Conservation (phyloP, 1,140 invertebrate genomes). For the Andrena cerasifolii region DNA sequence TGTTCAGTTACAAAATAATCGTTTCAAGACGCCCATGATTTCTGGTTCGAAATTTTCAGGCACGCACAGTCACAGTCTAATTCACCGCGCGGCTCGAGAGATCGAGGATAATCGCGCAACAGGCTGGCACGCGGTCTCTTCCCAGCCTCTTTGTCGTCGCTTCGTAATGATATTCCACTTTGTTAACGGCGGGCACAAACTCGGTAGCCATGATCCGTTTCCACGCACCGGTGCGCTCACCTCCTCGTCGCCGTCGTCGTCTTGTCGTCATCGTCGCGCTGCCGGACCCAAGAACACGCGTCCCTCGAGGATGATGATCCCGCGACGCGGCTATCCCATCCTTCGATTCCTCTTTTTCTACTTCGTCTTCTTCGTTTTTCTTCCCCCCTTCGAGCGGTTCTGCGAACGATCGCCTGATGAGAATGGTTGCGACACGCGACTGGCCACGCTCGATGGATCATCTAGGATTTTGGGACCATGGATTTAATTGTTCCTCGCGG, state of each 20-base stretch:
- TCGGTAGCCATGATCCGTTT: conserved; percentile 80
- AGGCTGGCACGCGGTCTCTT: conserved; percentile 24
- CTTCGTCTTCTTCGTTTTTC: too few relatives aligned
- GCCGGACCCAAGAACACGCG: conserved; percentile 61
- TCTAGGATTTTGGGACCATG: conserved; percentile 54
- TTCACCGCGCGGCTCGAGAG: conserved; percentile 11
- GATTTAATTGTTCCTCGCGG: conserved; percentile 27
- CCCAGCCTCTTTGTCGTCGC: conserved; percentile 42
- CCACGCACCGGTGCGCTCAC: conserved; percentile 75
- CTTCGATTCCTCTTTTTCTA: not conserved
- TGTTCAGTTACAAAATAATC: too few relatives aligned
- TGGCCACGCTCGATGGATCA: conserved; percentile 51
- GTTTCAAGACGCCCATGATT: too few relatives aligned
- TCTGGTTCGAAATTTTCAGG: conserved; percentile 15
- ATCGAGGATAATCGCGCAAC: conserved; percentile 31
- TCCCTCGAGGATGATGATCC: conserved; percentile 45
- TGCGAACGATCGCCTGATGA: conserved; percentile 2
- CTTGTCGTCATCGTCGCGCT: conserved; percentile 56
- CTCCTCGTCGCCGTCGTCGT: conserved; percentile 29
- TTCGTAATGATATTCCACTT: conserved; percentile 73
- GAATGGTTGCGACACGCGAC: conserved; percentile 29
- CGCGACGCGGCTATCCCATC: conserved; percentile 9
- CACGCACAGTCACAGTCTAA: conserved; percentile 41
- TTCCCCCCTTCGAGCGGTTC: too few relatives aligned
- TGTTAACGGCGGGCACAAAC: conserved; percentile 68